A percentile compares a stretch with the other conserved stretches of the same genome.
Evolutionary conservation across 2,797 vertebrate genomes (phyloP).

Genomic region (Valencia hispanica): DNA sequence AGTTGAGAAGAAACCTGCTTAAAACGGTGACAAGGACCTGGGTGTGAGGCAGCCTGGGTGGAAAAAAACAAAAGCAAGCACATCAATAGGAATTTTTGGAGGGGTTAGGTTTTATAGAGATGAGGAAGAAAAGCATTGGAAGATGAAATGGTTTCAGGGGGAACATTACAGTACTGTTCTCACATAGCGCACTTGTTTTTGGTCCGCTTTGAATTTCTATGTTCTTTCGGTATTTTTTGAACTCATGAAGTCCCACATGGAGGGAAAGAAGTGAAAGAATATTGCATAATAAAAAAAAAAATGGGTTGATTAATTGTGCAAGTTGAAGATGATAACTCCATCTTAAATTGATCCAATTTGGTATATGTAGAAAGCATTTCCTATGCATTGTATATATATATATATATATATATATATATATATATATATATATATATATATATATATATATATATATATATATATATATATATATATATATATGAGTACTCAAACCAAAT

Average conservation of each 20-base stretch:
- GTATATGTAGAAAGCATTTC: background rate
- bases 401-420: too few relatives aligned
- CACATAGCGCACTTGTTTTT: conserved; percentile 1
- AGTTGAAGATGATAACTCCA: background rate
- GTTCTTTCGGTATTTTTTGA: conserved; percentile 16
- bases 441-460: too few relatives aligned
- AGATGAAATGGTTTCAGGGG: background rate
- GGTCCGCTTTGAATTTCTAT: background rate
- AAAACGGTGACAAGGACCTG: background rate
- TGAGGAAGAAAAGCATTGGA: conserved; percentile 7
- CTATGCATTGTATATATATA: too few relatives aligned
- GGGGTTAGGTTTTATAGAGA: conserved; percentile 24
- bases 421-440: too few relatives aligned
- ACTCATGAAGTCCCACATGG: conserved; percentile 51
- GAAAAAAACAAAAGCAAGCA: conserved; percentile 4
- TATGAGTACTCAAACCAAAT: background rate
- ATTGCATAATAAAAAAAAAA: background rate
- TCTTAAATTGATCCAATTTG: background rate
- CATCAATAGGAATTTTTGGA: background rate
- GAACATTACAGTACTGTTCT: conserved; percentile 5
- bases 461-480: background rate
- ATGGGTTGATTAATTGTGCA: background rate
- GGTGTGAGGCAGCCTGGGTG: conserved; percentile 28
- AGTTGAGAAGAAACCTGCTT: conserved; percentile 8
- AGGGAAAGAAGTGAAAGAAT: background rate